phyloP scores from a whole-genome alignment of 2,113 vertebrate genomes.

The Lagenorhynchus albirostris region DNA sequence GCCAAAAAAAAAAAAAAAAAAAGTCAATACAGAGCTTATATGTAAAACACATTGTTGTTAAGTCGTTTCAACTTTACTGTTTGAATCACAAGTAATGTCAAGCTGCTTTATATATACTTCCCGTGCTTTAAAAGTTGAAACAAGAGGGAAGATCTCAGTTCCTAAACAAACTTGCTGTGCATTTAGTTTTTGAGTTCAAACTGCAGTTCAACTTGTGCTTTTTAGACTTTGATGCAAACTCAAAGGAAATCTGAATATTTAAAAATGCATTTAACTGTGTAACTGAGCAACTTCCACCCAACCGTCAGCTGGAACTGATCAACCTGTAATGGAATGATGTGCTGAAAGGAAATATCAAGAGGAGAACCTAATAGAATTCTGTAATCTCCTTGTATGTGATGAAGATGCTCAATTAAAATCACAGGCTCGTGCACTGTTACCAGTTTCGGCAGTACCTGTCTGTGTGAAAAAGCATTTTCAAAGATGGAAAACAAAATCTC shows the following conservation, averaged over 20 bases:
- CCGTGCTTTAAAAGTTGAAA: neutral
- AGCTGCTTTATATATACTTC: neutral
- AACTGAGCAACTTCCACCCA: neutral
- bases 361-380: neutral
- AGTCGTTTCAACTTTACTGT: neutral
- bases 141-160: neutral
- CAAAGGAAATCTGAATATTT: neutral
- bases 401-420: neutral
- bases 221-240: neutral
- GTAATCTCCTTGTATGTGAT: neutral
- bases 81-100: neutral
- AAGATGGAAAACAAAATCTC: neutral
- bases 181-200: neutral
- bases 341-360: neutral
- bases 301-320: neutral
- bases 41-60: neutral
- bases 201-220: neutral
- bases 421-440: neutral
- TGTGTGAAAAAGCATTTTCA: neutral
- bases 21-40: neutral
- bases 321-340: neutral
- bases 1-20: too few species aligned
- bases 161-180: neutral
- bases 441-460: neutral
- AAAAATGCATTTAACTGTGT: neutral